Percentiles rank a stretch among this genome's conserved stretches.
Evolutionary conservation across 1,140 invertebrate species (phyloP).

Genomic region (Cardiocondyla obscurior): DNA sequence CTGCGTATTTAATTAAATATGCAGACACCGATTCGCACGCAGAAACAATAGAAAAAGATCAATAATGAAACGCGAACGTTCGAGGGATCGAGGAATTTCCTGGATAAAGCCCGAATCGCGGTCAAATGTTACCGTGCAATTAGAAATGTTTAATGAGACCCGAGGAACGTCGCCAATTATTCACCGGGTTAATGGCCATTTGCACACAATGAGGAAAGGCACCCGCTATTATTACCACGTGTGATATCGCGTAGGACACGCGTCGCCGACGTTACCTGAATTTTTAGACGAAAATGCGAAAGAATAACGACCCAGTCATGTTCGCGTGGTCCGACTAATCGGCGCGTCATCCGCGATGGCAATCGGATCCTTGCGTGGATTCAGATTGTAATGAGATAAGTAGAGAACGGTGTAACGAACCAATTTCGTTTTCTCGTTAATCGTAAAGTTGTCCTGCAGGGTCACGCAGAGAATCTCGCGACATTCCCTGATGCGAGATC

Average conservation of each 20-base stretch:
- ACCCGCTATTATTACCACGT: conserved; percentile 23
- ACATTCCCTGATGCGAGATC: conserved; percentile 46
- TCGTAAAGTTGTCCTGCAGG: background rate
- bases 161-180: conserved; percentile 10
- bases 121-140: conserved; percentile 31
- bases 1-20: background rate
- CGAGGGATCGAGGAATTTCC: background rate
- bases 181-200: conserved; percentile 55
- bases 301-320: conserved; percentile 5
- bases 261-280: conserved; percentile 17
- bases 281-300: conserved; percentile 34
- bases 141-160: conserved; percentile 62
- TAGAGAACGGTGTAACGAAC: background rate
- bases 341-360: conserved; percentile 40
- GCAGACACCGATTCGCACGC: background rate
- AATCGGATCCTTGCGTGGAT: background rate
- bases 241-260: conserved; percentile 47
- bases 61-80: background rate
- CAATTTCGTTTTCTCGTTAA: conserved; percentile 45
- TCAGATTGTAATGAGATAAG: background rate
- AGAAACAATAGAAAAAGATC: background rate
- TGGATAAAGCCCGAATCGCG: background rate
- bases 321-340: background rate
- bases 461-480: conserved; percentile 40
- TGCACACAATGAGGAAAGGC: conserved; percentile 54